Conservation (phyloP, 1,140 invertebrate genomes). For the Cheumatopsyche charites region DNA sequence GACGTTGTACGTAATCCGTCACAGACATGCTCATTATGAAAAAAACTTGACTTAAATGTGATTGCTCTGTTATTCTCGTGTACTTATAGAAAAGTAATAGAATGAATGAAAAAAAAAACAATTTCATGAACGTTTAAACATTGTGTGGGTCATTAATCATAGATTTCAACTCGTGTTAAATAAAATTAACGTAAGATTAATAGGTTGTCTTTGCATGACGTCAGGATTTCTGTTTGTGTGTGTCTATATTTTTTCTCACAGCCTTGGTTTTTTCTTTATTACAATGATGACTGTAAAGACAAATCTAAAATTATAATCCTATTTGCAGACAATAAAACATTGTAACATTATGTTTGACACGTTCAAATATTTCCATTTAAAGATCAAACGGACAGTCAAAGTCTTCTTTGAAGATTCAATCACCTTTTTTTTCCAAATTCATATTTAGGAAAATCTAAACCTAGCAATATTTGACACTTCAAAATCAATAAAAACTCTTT, state of each 20-base stretch:
- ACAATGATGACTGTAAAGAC: too few species aligned
- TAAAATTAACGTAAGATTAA: conserved; percentile 14
- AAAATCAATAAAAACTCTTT: too few species aligned
- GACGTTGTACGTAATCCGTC: conserved; percentile 5
- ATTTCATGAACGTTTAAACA: not conserved
- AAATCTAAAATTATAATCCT: too few species aligned
- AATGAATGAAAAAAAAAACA: not conserved
- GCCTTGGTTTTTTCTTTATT: not conserved
- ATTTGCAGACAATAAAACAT: too few species aligned
- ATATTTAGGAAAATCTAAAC: too few species aligned
- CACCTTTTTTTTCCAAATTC: too few species aligned
- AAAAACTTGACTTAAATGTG: not conserved
- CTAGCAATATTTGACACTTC: too few species aligned
- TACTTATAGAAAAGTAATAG: not conserved
- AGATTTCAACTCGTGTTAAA: conserved; percentile 6
- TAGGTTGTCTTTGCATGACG: not conserved
- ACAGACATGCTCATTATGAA: not conserved
- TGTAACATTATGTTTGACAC: too few species aligned
- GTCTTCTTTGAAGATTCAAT: too few species aligned
- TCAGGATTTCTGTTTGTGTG: not conserved
- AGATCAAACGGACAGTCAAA: too few species aligned
- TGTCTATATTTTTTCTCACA: conserved; percentile 5
- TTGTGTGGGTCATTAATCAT: conserved; percentile 6
- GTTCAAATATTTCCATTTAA: too few species aligned
- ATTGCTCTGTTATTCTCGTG: not conserved